A percentile compares a stretch with the other conserved stretches of the same genome.
These are phyloP conservation scores for Peromyscus melanophrys DNA, from an alignment of 2,797 vertebrate genomes.

Conservation along the genomic window DNA sequence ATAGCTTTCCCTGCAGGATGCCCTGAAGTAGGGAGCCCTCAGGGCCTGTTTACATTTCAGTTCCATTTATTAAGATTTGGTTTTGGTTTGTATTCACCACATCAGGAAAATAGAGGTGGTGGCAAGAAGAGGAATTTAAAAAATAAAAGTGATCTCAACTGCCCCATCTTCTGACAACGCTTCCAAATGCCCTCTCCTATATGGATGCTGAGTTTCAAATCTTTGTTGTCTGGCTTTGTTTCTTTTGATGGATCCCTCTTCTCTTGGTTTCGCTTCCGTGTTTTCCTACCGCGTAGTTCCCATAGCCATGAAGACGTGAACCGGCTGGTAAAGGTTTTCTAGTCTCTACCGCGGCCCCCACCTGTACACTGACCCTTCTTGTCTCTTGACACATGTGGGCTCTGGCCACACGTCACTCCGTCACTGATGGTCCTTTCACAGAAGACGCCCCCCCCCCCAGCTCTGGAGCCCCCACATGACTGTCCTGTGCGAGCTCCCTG, in stretches of 20 bases:
- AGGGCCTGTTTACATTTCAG: background rate
- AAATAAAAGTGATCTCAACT: background rate
- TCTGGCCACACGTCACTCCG: fast-evolving
- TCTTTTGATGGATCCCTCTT: background rate
- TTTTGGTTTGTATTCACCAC: background rate
- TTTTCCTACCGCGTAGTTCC: background rate
- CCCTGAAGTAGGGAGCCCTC: background rate
- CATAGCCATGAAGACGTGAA: background rate
- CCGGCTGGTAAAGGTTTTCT: background rate
- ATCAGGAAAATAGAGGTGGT: background rate
- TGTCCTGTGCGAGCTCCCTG: background rate
- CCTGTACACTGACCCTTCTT: background rate
- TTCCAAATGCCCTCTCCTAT: fast-evolving
- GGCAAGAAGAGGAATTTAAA: background rate
- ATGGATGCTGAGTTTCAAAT: background rate
- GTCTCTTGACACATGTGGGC: background rate
- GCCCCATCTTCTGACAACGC: fast-evolving
- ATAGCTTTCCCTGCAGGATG: background rate
- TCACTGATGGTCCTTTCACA: background rate
- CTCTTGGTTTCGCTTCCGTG: background rate
- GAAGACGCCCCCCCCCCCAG: too few relatives aligned
- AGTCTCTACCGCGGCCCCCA: background rate
- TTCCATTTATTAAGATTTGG: background rate
- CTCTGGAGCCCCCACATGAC: background rate
- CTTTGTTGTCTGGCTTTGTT: background rate